Evolutionary conservation across 2,797 vertebrate species (phyloP).

Genomic region (Anomalospiza imberbis): DNA sequence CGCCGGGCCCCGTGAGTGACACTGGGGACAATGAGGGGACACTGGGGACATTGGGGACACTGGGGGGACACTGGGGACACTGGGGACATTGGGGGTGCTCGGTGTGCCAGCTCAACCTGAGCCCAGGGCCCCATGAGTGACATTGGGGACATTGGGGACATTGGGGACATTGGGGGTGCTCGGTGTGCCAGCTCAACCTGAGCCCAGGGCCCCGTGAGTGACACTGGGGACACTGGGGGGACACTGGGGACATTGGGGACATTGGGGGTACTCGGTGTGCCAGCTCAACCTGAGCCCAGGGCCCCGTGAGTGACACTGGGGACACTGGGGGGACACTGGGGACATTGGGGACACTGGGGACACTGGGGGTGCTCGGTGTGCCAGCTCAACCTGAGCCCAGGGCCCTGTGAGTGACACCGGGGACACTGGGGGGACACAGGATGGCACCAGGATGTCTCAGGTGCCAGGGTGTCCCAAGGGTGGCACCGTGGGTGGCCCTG

Average conservation of each 20-base stretch:
- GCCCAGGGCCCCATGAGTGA: conserved; percentile 33
- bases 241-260: no score
- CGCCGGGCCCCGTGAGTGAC: conserved; percentile 33
- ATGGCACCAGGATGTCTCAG: background rate
- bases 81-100: no score
- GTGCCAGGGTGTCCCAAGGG: no score
- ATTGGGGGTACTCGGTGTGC: conserved; percentile 79
- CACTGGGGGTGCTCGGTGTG: conserved; percentile 80
- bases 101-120: conserved; percentile 74
- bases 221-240: background rate
- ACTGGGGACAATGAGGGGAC: background rate
- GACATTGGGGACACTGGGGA: no score
- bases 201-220: conserved; percentile 38
- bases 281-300: conserved; percentile 48
- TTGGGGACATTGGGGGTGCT: conserved; percentile 69
- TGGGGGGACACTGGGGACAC: accelerated
- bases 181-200: conserved; percentile 74
- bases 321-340: background rate
- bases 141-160: accelerated
- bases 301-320: conserved; percentile 34
- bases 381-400: conserved; percentile 49
- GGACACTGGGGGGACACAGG: background rate
- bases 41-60: background rate
- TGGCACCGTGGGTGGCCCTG: no score
- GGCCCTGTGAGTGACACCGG: conserved; percentile 32